Evolutionary conservation across 1,140 invertebrate species (phyloP).

Genomic region (Euura lappo): DNA sequence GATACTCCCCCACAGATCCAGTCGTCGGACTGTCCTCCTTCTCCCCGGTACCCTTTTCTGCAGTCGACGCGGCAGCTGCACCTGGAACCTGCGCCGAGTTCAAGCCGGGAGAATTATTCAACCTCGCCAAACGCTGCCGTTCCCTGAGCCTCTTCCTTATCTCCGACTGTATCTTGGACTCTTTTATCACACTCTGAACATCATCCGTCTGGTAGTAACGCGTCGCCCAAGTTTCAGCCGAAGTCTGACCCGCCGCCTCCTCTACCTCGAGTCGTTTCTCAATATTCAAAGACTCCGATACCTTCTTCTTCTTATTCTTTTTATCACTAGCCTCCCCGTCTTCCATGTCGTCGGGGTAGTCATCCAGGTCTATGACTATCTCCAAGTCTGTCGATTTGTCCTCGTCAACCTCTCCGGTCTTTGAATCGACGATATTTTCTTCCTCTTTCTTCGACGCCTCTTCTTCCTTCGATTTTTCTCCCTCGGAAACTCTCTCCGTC

Average conservation of each 20-base stretch:
- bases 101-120: conserved; percentile 44
- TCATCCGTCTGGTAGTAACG: conserved; percentile 58
- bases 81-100: conserved; percentile 21
- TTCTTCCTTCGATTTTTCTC: neutral
- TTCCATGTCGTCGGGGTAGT: conserved; percentile 57
- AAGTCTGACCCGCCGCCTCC: conserved; percentile 17
- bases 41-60: conserved; percentile 21
- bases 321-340: conserved; percentile 42
- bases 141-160: conserved; percentile 57
- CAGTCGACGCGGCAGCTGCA: neutral
- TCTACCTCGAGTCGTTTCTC: conserved; percentile 16
- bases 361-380: conserved; percentile 58
- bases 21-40: conserved; percentile 32
- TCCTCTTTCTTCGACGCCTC: neutral
- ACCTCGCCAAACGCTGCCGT: conserved; percentile 50
- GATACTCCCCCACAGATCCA: conserved; percentile 57
- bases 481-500: neutral
- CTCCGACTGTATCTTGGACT: conserved; percentile 59
- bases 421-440: neutral
- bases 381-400: conserved; percentile 40
- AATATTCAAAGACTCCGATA: no score
- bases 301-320: conserved; percentile 25
- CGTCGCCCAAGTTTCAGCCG: conserved; percentile 54
- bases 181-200: conserved; percentile 58
- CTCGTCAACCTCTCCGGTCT: conserved; percentile 8